Base-by-base conservation (phyloP, 2,797 vertebrate species). In the Halcyon smyrnensis region DNA sequence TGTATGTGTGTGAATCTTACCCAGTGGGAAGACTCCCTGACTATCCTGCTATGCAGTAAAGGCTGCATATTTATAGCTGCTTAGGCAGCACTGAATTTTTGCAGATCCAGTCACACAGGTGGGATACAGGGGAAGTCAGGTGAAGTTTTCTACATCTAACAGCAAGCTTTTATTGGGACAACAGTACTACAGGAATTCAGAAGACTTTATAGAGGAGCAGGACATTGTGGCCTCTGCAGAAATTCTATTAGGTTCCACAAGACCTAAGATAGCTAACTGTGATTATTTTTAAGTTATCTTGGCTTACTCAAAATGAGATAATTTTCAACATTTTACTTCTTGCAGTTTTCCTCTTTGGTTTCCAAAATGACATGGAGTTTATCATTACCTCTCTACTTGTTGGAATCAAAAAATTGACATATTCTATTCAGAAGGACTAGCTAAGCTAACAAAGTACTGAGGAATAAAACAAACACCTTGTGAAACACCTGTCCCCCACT, bases 1-100 rank as follows among this genome's bases (percentile, higher is more conserved):
- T 3, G 15, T n/a, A 24, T 1, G 9, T 19, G 24, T 0, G 0
- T 15, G 41, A 11, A 65, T 36, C 53, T 57, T 57, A 54, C 1
- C 23, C 2, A 28, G 13, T 1, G 3, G 39, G 54, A 89, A 80
- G 43, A 56, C 25, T 23, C 41, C 89, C 2, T 1, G 24, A 59
- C 80, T 51, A 45, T 37, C 15, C 3, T 46, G 7, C 18, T 80
- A 8, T 45, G 18, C n/a, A 12, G 46, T 17, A 59, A 64, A 68
- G 11, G 6, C 25, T 27, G 11, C 6, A 8, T 45, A 46, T 64
- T 54, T 60, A 32, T 18, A 77, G 54, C 13, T 88, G 51, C 25
- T 73, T 54, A 59, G 45, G 37, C 12, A 65, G 70, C 34, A 82
- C 2, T 36, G 36, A 48, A 39, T 50, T 82, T 75, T 45, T 62